phyloP scores from a whole-genome alignment of 2,888 invertebrate species.

The Andrena fulva region DNA sequence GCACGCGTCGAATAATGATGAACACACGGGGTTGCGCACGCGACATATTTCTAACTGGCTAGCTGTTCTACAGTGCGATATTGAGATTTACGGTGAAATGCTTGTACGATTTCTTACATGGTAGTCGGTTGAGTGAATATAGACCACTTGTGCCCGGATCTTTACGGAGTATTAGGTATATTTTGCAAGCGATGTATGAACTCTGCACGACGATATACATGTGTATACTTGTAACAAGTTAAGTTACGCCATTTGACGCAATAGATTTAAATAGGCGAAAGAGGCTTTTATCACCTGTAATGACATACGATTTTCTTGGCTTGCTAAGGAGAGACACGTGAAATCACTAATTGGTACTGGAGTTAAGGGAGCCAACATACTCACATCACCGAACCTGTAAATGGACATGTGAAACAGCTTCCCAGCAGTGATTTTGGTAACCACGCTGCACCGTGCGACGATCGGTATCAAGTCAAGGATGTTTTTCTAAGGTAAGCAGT shows the following conservation, averaged over 20 bases:
- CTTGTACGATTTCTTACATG: too few species aligned
- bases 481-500: conserved; percentile 69
- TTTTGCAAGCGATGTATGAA: not conserved
- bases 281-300: conserved; percentile 56
- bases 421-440: conserved; percentile 75
- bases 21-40: too few species aligned
- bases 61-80: too few species aligned
- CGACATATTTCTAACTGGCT: too few species aligned
- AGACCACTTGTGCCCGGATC: not conserved
- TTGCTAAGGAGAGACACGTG: not conserved
- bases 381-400: conserved; percentile 74
- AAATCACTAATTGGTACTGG: not conserved
- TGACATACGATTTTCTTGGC: not conserved
- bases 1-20: too few species aligned
- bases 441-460: conserved; percentile 68
- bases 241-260: conserved; percentile 17
- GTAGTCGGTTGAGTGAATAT: too few species aligned
- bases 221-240: not conserved
- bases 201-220: not conserved
- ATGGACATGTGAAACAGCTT: conserved; percentile 76
- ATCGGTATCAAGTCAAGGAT: conserved; percentile 72
- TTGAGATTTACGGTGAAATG: too few species aligned
- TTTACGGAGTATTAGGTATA: too few species aligned
- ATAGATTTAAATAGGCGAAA: conserved; percentile 52
- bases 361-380: conserved; percentile 41